Evolutionary conservation across 2,888 invertebrate species (phyloP), one percentile per base, ranked within the genome.

Genomic region (Microchrysa polita): DNA sequence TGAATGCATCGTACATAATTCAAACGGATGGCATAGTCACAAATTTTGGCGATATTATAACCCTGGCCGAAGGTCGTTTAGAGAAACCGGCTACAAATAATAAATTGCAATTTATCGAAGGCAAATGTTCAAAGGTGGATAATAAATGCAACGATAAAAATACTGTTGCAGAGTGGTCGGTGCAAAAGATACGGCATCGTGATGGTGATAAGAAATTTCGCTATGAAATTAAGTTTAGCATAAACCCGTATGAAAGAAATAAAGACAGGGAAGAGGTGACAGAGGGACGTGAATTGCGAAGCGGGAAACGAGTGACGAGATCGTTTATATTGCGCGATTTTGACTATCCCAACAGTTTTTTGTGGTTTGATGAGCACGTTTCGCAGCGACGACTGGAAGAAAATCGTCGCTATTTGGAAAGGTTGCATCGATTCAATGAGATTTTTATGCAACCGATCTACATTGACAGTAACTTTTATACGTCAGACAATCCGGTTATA

Each of bases 181-280:
- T 92, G 2, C 90, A 90, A 82, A 87, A 91, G 69, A 88, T 91
- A 69, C 84, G 91, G 55, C 92, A 92, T 81, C 86, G 89, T 73
- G 89, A 90, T 78, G 81, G 82, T 0, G 79, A 83, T 75, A 81
- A 87, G 80, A 83, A 86, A 77, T 85, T 84, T 83, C 87, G 86
- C 77, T 91, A 90, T 79, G 92, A 92, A 82, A 83, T 91, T 76
- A 90, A 91, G 79, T 91, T 90, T 79, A 90, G 89, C 2, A 88
- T 92, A 7, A 88, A 89, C 72, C 87, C 88, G 1, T 84, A 87
- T n/a, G 85, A 84, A 16, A 75, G 52, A 74, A 69, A 63, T 9
- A 72, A 57, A 44, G 81, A 83, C 76, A 86, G 86, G 74, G 87
- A 87, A 1, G 78, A 79, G 71, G 83, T 9, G 12, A 18, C 18